These are phyloP conservation scores for Macquaria australasica DNA, from an alignment of 2,113 vertebrate species.

Conservation along the genomic window DNA sequence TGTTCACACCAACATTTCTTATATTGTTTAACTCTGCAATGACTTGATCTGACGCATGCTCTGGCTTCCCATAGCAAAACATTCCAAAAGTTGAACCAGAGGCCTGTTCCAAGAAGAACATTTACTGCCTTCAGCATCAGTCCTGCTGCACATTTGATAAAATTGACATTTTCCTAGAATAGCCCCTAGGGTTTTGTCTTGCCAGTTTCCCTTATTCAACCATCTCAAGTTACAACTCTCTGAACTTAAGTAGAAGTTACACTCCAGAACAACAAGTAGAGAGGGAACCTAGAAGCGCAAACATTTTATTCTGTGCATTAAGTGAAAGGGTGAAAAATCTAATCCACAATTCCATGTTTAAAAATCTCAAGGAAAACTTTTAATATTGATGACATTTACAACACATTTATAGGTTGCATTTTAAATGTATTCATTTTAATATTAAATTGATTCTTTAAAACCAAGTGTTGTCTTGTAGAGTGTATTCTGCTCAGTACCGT, in stretches of 20 bases:
- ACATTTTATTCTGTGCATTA: neutral
- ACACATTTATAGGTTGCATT: conserved; percentile 27
- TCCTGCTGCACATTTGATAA: too few species aligned
- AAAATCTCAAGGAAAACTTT: neutral
- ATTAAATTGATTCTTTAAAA: conserved; percentile 38
- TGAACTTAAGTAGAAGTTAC: neutral
- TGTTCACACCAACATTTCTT: too few species aligned
- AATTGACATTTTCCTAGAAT: neutral
- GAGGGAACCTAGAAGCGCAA: neutral
- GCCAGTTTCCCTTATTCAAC: too few species aligned
- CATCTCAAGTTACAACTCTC: too few species aligned
- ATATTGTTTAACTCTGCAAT: too few species aligned
- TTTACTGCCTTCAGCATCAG: neutral
- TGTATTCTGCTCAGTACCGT: conserved; percentile 14
- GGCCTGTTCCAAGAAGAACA: neutral
- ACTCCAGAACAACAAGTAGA: neutral
- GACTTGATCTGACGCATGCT: too few species aligned
- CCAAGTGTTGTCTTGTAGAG: neutral
- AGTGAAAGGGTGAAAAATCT: neutral
- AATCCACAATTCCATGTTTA: neutral
- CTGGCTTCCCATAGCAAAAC: too few species aligned
- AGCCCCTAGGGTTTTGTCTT: neutral
- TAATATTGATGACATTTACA: neutral
- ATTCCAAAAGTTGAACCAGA: too few species aligned
- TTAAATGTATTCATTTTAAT: conserved; percentile 13